Conservation (phyloP, 2,113 vertebrate genomes). For the Salvator merianae region DNA sequence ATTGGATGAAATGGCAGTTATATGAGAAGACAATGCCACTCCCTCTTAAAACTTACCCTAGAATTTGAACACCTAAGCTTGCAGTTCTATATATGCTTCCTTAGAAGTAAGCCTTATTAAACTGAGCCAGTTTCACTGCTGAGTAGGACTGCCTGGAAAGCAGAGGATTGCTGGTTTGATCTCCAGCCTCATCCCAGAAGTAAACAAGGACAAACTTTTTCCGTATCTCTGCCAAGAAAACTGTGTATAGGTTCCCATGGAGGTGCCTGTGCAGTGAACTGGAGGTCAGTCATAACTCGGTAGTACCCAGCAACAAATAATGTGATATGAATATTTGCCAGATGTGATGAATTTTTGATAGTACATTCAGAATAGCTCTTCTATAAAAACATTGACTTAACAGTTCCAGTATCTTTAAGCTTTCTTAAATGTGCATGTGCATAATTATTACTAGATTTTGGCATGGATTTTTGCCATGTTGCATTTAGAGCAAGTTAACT, state of each 20-base stretch:
- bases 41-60: neutral
- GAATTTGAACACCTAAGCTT: neutral
- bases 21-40: neutral
- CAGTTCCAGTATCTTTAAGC: neutral
- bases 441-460: conserved; percentile 42
- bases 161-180: too few relatives aligned
- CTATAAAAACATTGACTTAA: conserved; percentile 24
- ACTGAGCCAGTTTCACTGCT: neutral
- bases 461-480: too few relatives aligned
- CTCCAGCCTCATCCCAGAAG: too few relatives aligned
- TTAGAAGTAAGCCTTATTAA: neutral
- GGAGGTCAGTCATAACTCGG: too few relatives aligned
- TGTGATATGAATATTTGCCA: neutral
- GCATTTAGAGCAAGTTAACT: conserved; percentile 17
- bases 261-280: too few relatives aligned
- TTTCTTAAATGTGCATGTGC: conserved; percentile 32
- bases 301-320: too few relatives aligned
- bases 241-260: too few relatives aligned
- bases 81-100: neutral
- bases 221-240: too few relatives aligned
- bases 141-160: neutral
- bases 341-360: neutral
- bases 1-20: too few relatives aligned
- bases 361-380: conserved; percentile 29
- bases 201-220: too few relatives aligned